Evolutionary conservation across 2,113 vertebrate species (phyloP), one percentile per base, ranked within the genome.

Genomic region (Chloroceryle aenea): DNA sequence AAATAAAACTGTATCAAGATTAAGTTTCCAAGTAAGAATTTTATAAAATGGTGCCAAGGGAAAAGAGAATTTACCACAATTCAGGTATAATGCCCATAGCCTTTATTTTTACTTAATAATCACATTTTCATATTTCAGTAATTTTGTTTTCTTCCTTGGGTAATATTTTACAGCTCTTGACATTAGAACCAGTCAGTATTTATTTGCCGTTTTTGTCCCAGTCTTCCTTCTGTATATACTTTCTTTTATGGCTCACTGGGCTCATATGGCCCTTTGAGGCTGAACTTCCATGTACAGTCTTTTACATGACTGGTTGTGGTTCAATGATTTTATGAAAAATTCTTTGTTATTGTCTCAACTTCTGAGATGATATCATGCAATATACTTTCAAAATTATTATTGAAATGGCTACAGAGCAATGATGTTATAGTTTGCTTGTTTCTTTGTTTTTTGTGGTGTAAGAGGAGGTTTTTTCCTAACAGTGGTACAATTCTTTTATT

Each of bases 31-130:
- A 81, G 62, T 62, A 81, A 85, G 43, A 69, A 5, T 53, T 89
- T 43, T 85, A 50, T 56, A 81, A 87, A 87, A 73, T 78, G 76
- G 26, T 83, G 27, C 53, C 11, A 13, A 76, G 66, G 30, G 48
- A 75, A 91, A 82, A 85, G 15, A 87, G 92, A 76, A 71, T 61
- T 68, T 94, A 12, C n/a, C 74, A 76, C 27, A 76, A 53, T 73
- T 89, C 25, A 43, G 38, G 11, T 84, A 78, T 50, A 91, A 83
- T 62, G 27, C 4, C 43, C 13, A 53, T 29, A 83, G 40, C 34
- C 9, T 95, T 92, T 83, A 83, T 76, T 95, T 96, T 90, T 38
- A 55, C 58, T 67, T 95, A 25, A 58, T 50, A 85, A 81, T 62
- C 62, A 94, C 42, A 53, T 30, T 85, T 96, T 87, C 71, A 66